These are phyloP conservation scores for Scaptomyza polygonia DNA, from an alignment of 2,888 invertebrate genomes.

Conservation along the genomic window DNA sequence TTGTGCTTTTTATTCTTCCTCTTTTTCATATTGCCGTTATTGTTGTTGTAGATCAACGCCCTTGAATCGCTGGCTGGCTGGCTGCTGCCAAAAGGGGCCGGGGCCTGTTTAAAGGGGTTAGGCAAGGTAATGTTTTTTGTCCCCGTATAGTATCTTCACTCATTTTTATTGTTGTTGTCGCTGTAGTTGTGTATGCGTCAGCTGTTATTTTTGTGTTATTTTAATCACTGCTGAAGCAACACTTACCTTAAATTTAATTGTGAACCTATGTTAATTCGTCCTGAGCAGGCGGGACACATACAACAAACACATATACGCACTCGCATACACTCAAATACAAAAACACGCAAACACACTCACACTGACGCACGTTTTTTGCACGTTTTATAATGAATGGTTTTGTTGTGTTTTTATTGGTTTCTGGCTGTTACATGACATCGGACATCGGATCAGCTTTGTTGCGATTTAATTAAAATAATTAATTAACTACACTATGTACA, in stretches of 20 bases:
- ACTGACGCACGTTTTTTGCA: slow-evolving; percentile 61
- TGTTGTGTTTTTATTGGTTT: slow-evolving; percentile 50
- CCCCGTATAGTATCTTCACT: slow-evolving; percentile 3
- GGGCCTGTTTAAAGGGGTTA: slow-evolving; percentile 53
- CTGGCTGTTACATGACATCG: slow-evolving; percentile 65
- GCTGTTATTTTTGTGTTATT: slow-evolving; percentile 56
- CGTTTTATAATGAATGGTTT: slow-evolving; percentile 54
- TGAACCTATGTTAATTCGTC: slow-evolving; percentile 66
- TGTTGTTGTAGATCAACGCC: slow-evolving; percentile 71
- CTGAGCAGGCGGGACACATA: slow-evolving; percentile 46
- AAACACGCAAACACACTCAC: slow-evolving; percentile 37
- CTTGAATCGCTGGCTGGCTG: slow-evolving; percentile 62
- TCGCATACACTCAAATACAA: slow-evolving; percentile 13
- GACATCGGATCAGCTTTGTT: slow-evolving; percentile 49
- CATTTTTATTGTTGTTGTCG: slow-evolving; percentile 21
- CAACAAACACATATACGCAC: slow-evolving; percentile 21
- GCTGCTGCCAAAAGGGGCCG: slow-evolving; percentile 51
- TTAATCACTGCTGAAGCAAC: slow-evolving; percentile 26
- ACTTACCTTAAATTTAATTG: slow-evolving; percentile 67
- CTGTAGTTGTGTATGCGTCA: slow-evolving; percentile 60
- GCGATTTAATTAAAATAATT: slow-evolving; percentile 30
- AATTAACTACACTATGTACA: slow-evolving; percentile 66
- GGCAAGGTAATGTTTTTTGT: slow-evolving; percentile 54
- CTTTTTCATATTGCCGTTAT: slow-evolving; percentile 27
- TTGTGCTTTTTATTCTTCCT: slow-evolving; percentile 46